phyloP scores from a whole-genome alignment of 2,888 invertebrate species.

The Miltochrista miniata region DNA sequence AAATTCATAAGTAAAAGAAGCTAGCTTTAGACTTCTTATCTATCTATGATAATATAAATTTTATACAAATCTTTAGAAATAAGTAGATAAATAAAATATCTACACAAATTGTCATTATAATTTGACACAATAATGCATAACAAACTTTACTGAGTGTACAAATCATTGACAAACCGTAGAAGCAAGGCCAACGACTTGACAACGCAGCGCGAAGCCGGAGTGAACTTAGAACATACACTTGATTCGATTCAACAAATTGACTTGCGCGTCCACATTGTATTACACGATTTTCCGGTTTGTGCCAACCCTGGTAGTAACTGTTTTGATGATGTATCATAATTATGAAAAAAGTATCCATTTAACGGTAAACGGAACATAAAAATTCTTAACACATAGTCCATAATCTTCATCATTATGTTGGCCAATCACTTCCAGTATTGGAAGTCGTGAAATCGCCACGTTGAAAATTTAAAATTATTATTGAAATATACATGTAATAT shows the following conservation, averaged over 20 bases:
- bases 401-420: neutral
- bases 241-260: slow-evolving; percentile 36
- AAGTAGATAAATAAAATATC: too few species aligned
- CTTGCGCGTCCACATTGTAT: slow-evolving; percentile 29
- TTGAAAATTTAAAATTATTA: too few species aligned
- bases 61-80: too few species aligned
- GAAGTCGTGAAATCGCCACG: too few species aligned
- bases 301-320: slow-evolving; percentile 16
- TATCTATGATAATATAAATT: neutral
- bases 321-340: too few species aligned
- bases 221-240: slow-evolving; percentile 5
- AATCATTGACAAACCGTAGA: neutral
- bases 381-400: neutral
- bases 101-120: too few species aligned
- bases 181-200: neutral
- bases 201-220: neutral
- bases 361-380: neutral
- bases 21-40: neutral
- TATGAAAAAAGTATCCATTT: too few species aligned
- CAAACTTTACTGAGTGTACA: neutral
- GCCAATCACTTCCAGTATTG: too few species aligned
- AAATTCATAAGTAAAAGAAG: too few species aligned
- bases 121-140: too few species aligned
- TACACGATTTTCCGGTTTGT: slow-evolving; percentile 37
- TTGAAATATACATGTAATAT: too few species aligned